A percentile compares a stretch with the other conserved stretches of the same genome.
phyloP scores from a whole-genome alignment of 2,888 invertebrate genomes.

The Amorpha juglandis region DNA sequence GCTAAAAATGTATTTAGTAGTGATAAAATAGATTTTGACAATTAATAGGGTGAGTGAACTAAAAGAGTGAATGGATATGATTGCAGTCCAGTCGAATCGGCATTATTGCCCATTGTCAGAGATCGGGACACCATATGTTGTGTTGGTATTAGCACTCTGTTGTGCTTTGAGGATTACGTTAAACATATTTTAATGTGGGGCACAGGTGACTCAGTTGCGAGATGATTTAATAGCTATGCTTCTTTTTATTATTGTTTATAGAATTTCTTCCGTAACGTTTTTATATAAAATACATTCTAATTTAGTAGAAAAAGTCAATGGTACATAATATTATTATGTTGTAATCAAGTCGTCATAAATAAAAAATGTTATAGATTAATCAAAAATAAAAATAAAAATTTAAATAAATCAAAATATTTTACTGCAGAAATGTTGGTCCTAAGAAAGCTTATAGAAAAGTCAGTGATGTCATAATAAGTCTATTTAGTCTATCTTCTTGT shows the following conservation, averaged over 20 bases:
- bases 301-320: too few relatives aligned
- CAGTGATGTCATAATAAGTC: too few relatives aligned
- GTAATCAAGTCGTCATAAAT: too few relatives aligned
- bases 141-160: constrained; percentile 65
- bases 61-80: constrained; percentile 70
- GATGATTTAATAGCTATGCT: constrained; percentile 35
- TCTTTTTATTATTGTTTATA: not conserved
- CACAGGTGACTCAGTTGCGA: constrained; percentile 63
- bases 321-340: too few relatives aligned
- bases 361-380: too few relatives aligned
- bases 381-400: too few relatives aligned
- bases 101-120: constrained; percentile 61
- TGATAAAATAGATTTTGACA: constrained; percentile 60
- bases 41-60: constrained; percentile 80
- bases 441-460: too few relatives aligned
- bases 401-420: too few relatives aligned
- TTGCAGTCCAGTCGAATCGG: constrained; percentile 53
- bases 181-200: constrained; percentile 73
- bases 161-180: constrained; percentile 61
- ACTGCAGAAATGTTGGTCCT: too few relatives aligned
- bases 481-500: too few relatives aligned
- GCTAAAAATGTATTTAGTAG: constrained; percentile 39
- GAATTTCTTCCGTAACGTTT: too few relatives aligned
- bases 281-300: too few relatives aligned
- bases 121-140: constrained; percentile 76